Evolutionary conservation across 2,797 vertebrate species (phyloP).

Genomic region (Pampus argenteus): DNA sequence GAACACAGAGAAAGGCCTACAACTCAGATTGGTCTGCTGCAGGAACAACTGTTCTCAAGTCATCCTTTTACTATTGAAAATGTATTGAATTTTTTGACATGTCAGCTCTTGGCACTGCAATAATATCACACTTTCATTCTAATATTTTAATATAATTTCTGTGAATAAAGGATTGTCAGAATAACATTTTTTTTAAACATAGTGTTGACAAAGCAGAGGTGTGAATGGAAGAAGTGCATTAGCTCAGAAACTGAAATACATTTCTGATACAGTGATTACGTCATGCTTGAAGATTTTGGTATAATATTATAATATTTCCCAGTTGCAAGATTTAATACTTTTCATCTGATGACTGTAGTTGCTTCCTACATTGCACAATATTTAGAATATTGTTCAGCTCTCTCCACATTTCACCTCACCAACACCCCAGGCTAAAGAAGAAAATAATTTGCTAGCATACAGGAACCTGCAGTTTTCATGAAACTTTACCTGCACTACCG

Average conservation of each 20-base stretch:
- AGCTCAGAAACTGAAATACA: slow-evolving; percentile 5
- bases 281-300: not conserved
- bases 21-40: slow-evolving; percentile 39
- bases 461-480: too few relatives aligned
- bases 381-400: not conserved
- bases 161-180: slow-evolving; percentile 40
- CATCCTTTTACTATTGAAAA: slow-evolving; percentile 54
- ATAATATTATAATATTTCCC: not conserved
- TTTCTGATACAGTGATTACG: slow-evolving; percentile 9
- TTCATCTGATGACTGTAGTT: not conserved
- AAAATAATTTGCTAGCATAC: too few relatives aligned
- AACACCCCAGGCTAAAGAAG: too few relatives aligned
- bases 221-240: slow-evolving; percentile 25
- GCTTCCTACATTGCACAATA: not conserved
- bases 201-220: slow-evolving; percentile 23
- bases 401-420: too few relatives aligned
- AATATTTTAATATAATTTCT: slow-evolving; percentile 43
- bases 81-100: slow-evolving; percentile 49
- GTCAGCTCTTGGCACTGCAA: slow-evolving; percentile 43
- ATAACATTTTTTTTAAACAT: slow-evolving; percentile 24
- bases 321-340: not conserved
- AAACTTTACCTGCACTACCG: too few relatives aligned
- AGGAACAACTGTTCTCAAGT: slow-evolving; percentile 42
- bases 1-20: slow-evolving; percentile 32
- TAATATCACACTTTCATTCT: slow-evolving; percentile 58